These are phyloP conservation scores for Ciconia boyciana DNA, from an alignment of 2,113 vertebrate species.

Conservation along the genomic window DNA sequence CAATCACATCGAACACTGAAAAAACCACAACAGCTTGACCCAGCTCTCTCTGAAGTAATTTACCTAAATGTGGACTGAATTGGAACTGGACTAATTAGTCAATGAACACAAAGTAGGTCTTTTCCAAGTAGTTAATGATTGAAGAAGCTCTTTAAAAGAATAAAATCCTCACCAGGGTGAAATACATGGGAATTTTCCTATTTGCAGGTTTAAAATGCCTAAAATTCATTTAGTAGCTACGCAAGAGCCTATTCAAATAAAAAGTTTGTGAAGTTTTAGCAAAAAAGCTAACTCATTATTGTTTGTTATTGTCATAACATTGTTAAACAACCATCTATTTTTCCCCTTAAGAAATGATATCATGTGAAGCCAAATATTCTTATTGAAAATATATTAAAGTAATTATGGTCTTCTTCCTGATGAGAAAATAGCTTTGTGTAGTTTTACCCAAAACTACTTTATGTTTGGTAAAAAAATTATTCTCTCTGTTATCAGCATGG, in stretches of 20 bases:
- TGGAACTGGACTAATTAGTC: conserved; percentile 16
- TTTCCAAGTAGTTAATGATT: not conserved
- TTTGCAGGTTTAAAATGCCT: not conserved
- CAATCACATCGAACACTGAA: not conserved
- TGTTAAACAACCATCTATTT: not conserved
- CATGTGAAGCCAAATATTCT: not conserved
- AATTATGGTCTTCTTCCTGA: not conserved
- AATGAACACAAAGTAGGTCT: not conserved
- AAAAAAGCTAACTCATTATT: not conserved
- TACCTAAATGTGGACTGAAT: conserved; percentile 17
- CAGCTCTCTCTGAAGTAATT: conserved; percentile 2
- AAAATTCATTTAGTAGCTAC: not conserved
- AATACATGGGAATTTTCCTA: not conserved
- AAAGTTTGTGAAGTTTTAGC: not conserved
- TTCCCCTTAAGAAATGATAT: accelerated
- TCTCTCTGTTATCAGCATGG: not conserved
- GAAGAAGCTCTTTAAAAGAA: not conserved
- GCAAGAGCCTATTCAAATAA: not conserved
- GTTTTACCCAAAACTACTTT: not conserved
- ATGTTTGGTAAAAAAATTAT: not conserved
- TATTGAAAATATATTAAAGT: not conserved
- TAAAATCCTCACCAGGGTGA: not conserved
- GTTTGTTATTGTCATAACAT: not conserved
- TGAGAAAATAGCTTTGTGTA: not conserved
- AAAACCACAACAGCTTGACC: not conserved